Evolutionary conservation across 2,888 invertebrate species (phyloP), one percentile per base, ranked within the genome.

Genomic region (Luperina testacea): DNA sequence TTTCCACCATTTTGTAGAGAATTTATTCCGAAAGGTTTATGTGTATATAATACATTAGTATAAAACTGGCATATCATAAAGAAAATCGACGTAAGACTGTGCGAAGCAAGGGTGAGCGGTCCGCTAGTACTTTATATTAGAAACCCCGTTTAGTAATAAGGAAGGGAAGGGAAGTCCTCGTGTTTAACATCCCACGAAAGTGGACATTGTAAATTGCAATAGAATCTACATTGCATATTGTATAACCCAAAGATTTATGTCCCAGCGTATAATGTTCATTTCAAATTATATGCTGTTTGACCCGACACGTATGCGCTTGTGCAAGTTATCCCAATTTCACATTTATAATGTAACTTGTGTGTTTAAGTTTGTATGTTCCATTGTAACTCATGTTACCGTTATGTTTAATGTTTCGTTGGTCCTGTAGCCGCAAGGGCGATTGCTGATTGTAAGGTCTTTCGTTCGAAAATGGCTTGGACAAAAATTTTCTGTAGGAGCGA

Each of bases 281-380:
- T 75, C 38, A 75, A 85, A 83, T 83, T 65, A 82, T 61, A 82
- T 72, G 83, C 71, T 48, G 32, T 77, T 74, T 77, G 86, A 86
- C 73, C 83, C 71, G 6, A 86, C 86, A 86, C 83, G 86, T 77
- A 61, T 67, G 3, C 9, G 64, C 61, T 75, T 83, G 86, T 70
- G 72, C 24, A 59, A 74, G 71, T 71, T 63, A 71, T 59, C 71
- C 38, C 53, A 74, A 86, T 82, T 86, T 71, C 86, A 83, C 63
- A 76, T 65, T 61, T 72, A 38, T 81, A 72, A 75, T 75, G 48
- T 81, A 59, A 78, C n/a, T 70, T 57, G 48, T 69, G 61, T 61
- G 74, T 75, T 69, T 61, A 63, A 15, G 24, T 75, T 74, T n/a
- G 53, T 69, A 51, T 63, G 64, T 69, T 72, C 63, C 38, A n/a